Percentiles rank a stretch among this genome's conserved stretches.
Evolutionary conservation across 2,888 invertebrate species (phyloP).

Genomic region (Melolontha melolontha): DNA sequence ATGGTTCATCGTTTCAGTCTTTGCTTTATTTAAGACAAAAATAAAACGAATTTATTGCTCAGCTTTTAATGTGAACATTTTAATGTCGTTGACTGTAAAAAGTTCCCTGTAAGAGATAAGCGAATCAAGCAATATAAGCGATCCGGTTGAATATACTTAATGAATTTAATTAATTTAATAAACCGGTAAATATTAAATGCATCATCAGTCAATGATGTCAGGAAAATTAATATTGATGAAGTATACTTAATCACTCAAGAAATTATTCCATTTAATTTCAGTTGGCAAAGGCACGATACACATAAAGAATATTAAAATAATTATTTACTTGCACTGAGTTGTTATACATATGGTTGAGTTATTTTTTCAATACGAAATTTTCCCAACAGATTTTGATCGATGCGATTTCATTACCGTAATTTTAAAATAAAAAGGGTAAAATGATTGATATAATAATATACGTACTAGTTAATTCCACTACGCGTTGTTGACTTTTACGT

Average conservation of each 20-base stretch:
- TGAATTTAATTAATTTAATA: conserved; percentile 36
- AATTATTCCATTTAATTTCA: conserved; percentile 33
- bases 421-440: too few relatives aligned
- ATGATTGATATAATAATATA: too few relatives aligned
- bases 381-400: background rate
- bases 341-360: background rate
- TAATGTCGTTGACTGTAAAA: conserved; percentile 22
- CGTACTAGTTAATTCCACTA: too few relatives aligned
- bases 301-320: conserved; percentile 30
- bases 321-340: conserved; percentile 15
- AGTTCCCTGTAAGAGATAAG: conserved; percentile 10
- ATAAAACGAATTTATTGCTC: conserved; percentile 22
- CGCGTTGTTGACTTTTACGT: too few relatives aligned
- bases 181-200: conserved; percentile 38
- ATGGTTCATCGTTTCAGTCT: background rate
- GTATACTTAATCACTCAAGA: conserved; percentile 33
- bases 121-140: conserved; percentile 20
- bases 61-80: conserved; percentile 13
- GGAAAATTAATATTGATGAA: conserved; percentile 35
- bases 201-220: conserved; percentile 37
- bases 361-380: background rate
- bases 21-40: conserved; percentile 7
- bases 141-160: conserved; percentile 30
- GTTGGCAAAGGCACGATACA: conserved; percentile 24
- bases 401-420: too few relatives aligned